These are phyloP conservation scores for Vanessa tameamea DNA, from an alignment of 1,140 invertebrate species.

Conservation along the genomic window DNA sequence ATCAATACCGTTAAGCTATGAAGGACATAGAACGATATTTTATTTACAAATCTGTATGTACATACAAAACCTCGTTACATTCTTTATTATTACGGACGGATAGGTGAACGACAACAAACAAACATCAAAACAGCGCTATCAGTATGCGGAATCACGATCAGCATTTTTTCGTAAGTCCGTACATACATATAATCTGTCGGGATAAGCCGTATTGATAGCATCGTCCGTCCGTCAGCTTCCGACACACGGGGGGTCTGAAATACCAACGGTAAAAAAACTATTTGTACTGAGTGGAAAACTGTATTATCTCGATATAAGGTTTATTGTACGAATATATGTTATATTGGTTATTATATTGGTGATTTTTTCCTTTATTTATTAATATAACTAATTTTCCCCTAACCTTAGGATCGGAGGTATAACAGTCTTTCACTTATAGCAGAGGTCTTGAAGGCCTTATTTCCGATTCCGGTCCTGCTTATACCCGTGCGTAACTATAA, in stretches of 20 bases:
- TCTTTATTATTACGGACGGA: background rate
- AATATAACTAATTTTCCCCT: too few relatives aligned
- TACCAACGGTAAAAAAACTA: constrained; percentile 15
- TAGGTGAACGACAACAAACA: background rate
- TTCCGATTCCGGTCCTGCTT: too few relatives aligned
- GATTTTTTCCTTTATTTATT: too few relatives aligned
- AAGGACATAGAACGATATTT: too few relatives aligned
- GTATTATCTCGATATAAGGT: constrained; percentile 1
- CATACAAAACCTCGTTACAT: too few relatives aligned
- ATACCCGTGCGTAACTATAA: too few relatives aligned
- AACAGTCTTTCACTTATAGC: too few relatives aligned
- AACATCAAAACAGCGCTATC: constrained; percentile 17
- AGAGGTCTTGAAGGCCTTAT: too few relatives aligned
- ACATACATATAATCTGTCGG: constrained; percentile 42
- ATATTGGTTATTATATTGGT: background rate
- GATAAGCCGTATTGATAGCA: constrained; percentile 65
- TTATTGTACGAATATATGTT: background rate
- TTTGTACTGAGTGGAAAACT: background rate
- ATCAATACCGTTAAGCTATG: too few relatives aligned
- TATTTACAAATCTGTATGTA: too few relatives aligned
- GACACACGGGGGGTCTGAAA: constrained; percentile 48
- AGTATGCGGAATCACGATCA: constrained; percentile 55
- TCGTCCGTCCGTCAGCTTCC: constrained; percentile 55
- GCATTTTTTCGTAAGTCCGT: constrained; percentile 47
- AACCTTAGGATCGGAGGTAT: too few relatives aligned